Evolutionary conservation across 64 coral and sea anemone species (phyloP).

Genomic region (Pocillopora verrucosa): DNA sequence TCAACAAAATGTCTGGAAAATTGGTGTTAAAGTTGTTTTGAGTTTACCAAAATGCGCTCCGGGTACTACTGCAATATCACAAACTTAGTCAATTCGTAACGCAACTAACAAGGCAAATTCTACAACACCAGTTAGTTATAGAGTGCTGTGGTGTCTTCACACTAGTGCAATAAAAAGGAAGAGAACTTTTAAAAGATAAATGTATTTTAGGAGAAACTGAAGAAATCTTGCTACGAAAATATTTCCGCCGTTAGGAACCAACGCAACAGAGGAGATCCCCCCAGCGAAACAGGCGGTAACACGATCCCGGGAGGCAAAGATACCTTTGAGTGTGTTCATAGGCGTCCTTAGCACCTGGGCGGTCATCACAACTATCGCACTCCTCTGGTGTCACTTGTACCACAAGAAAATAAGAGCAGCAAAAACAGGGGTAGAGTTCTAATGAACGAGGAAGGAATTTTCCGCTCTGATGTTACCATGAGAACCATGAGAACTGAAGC

Average conservation of each 20-base stretch:
- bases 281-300: background rate
- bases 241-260: background rate
- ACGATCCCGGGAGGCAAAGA: background rate
- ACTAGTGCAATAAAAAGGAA: no score
- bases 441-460: background rate
- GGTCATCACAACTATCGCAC: slow-evolving; percentile 3
- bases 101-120: no score
- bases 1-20: no score
- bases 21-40: no score
- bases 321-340: slow-evolving; percentile 55
- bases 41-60: no score
- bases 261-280: background rate
- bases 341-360: slow-evolving; percentile 17
- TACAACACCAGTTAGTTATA: no score
- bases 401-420: slow-evolving; percentile 20
- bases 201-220: no score
- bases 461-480: background rate
- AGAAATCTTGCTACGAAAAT: background rate
- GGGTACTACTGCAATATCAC: no score
- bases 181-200: no score
- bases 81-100: no score
- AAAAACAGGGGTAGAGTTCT: slow-evolving; percentile 6
- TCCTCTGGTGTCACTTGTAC: slow-evolving; percentile 52
- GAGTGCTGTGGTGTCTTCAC: no score
- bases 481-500: background rate